phyloP scores from a whole-genome alignment of 2,797 vertebrate species.

The Microtus obscurus region DNA sequence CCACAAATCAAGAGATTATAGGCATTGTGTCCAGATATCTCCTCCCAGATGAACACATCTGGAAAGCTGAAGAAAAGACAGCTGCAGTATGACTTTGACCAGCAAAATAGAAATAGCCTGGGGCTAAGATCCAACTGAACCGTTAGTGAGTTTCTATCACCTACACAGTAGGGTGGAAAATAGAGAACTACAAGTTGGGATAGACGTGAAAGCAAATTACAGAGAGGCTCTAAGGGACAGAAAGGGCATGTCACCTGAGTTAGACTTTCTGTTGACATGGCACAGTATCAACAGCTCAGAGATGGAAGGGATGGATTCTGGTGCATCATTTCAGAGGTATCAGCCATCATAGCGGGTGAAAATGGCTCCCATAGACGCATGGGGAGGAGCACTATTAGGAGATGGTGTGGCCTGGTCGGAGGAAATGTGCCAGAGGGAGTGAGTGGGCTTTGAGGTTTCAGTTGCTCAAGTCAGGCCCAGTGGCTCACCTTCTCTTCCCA shows the following conservation, averaged over 20 bases:
- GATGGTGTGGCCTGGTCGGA: neutral
- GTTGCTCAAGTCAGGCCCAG: neutral
- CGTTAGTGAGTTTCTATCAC: neutral
- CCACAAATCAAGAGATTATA: neutral
- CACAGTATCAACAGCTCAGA: neutral
- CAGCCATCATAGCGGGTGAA: neutral
- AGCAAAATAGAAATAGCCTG: neutral
- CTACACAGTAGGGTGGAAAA: neutral
- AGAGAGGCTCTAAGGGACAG: neutral
- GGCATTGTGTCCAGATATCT: neutral
- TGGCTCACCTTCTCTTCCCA: neutral
- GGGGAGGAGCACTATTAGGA: neutral
- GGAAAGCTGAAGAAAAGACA: neutral
- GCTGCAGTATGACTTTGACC: neutral
- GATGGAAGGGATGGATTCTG: neutral
- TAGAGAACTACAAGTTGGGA: neutral
- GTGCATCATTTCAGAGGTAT: neutral
- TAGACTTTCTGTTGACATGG: neutral
- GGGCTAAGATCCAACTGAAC: neutral
- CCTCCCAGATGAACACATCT: neutral
- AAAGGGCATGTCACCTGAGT: neutral
- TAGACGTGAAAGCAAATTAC: neutral
- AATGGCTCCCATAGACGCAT: neutral
- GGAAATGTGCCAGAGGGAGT: neutral
- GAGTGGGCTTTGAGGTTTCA: neutral